Percentiles rank a stretch among this genome's conserved stretches.
Evolutionary conservation across 2,113 vertebrate species (phyloP).

Genomic region (Oceanites oceanicus): DNA sequence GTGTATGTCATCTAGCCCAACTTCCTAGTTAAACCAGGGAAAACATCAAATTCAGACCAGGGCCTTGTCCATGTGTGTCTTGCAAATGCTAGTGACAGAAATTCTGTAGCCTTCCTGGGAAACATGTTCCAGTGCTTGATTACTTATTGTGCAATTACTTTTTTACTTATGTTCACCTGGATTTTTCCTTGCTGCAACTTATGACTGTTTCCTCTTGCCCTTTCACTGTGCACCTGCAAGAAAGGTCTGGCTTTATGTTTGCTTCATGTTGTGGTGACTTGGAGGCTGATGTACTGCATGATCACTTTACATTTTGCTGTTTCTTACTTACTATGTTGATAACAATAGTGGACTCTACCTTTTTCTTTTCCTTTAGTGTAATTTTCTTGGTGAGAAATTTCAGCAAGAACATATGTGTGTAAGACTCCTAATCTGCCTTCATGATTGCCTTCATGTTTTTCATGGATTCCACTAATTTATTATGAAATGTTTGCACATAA

Average conservation of each 20-base stretch:
- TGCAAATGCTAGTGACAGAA: background rate
- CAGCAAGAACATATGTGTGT: background rate
- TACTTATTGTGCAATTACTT: background rate
- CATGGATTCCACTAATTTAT: background rate
- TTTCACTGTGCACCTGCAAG: background rate
- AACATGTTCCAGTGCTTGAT: background rate
- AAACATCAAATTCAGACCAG: background rate
- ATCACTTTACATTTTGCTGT: background rate
- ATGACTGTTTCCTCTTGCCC: background rate
- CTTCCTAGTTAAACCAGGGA: background rate
- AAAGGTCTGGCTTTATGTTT: background rate
- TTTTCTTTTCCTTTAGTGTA: background rate
- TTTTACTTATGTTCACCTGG: background rate
- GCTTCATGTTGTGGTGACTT: background rate
- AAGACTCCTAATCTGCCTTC: background rate
- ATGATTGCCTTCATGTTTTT: background rate
- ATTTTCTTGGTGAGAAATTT: background rate
- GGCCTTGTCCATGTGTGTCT: background rate
- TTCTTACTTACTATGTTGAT: background rate
- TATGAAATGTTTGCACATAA: background rate
- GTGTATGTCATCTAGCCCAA: background rate
- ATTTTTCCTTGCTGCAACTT: background rate
- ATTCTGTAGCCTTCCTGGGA: background rate
- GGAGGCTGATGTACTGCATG: background rate
- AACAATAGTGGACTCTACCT: background rate